A percentile compares a stretch with the other conserved stretches of the same genome.
Evolutionary conservation across 2,888 invertebrate genomes (phyloP).

Genomic region (Harmothoe impar): DNA sequence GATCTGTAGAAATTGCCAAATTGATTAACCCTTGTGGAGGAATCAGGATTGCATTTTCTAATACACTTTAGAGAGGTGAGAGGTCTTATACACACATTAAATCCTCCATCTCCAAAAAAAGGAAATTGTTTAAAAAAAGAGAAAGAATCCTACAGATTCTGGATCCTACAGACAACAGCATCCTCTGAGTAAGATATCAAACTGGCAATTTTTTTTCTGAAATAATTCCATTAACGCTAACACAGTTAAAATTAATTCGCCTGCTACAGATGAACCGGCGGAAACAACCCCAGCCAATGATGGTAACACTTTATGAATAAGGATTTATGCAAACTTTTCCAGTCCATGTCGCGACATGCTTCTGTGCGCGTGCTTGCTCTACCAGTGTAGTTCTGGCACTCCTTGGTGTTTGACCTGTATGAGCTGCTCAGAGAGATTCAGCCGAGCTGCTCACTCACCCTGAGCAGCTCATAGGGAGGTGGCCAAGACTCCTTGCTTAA

Average conservation of each 20-base stretch:
- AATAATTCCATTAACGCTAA: slow-evolving; percentile 46
- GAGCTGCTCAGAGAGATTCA: background rate
- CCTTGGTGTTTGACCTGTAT: background rate
- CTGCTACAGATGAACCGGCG: slow-evolving; percentile 28
- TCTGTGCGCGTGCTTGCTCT: slow-evolving; percentile 28
- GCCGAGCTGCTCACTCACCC: background rate
- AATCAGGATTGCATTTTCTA: no score
- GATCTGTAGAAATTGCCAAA: no score
- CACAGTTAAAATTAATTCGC: slow-evolving; percentile 39
- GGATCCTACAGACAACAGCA: no score
- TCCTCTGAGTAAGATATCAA: background rate
- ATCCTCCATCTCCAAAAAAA: no score
- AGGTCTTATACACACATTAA: no score
- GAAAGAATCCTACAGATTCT: no score
- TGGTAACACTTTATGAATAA: background rate
- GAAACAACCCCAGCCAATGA: slow-evolving; percentile 25
- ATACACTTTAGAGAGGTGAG: no score
- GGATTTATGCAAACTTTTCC: background rate
- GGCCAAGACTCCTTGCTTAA: background rate
- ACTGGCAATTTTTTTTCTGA: background rate
- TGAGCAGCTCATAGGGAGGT: background rate
- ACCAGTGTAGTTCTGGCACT: background rate
- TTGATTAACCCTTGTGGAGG: no score
- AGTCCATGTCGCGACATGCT: slow-evolving; percentile 26
- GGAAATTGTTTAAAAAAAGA: no score